These are phyloP conservation scores for Lasiommata megera DNA, from an alignment of 2,888 invertebrate species.

Conservation along the genomic window DNA sequence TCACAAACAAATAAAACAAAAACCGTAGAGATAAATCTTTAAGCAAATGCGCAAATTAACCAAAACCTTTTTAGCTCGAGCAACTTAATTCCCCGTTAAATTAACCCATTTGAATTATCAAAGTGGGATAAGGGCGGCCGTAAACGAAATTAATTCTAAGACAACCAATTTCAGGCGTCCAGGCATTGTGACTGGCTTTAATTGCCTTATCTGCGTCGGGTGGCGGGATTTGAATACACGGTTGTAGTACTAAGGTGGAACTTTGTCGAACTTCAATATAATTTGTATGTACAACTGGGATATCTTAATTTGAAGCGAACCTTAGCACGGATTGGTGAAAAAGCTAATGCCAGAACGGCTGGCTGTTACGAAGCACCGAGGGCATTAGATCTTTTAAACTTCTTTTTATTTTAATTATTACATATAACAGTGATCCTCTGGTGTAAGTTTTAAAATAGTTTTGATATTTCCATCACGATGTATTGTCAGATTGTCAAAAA, in stretches of 20 bases:
- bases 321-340: too few relatives aligned
- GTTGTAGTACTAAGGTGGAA: conserved; percentile 15
- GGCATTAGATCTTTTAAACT: too few relatives aligned
- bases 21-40: background rate
- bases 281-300: too few relatives aligned
- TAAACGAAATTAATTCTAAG: conserved; percentile 25
- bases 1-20: too few relatives aligned
- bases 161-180: conserved; percentile 25
- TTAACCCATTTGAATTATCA: conserved; percentile 22
- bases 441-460: too few relatives aligned
- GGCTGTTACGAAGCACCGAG: too few relatives aligned
- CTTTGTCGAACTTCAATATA: conserved; percentile 16
- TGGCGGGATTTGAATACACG: conserved; percentile 24
- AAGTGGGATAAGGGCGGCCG: conserved; percentile 22
- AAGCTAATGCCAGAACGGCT: too few relatives aligned
- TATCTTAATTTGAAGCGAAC: too few relatives aligned
- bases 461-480: too few relatives aligned
- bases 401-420: too few relatives aligned
- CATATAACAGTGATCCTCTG: too few relatives aligned
- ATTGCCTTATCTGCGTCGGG: conserved; percentile 15
- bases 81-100: conserved; percentile 10
- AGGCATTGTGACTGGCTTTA: conserved; percentile 23
- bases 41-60: conserved; percentile 2
- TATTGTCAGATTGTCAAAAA: too few relatives aligned
- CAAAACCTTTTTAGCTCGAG: background rate